These are phyloP conservation scores for Vimba vimba DNA, from an alignment of 2,113 vertebrate genomes.

Conservation along the genomic window DNA sequence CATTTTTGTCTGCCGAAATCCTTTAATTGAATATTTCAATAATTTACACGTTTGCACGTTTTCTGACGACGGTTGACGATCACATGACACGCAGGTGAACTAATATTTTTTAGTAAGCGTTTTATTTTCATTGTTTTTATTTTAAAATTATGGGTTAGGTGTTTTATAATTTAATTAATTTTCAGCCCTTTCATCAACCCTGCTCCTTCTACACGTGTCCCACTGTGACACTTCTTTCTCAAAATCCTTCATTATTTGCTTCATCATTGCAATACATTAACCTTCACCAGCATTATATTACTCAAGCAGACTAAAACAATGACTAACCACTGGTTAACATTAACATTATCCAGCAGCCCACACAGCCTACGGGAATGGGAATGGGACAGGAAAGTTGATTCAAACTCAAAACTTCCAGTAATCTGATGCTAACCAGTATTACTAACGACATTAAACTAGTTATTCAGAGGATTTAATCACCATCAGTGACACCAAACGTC, in stretches of 20 bases:
- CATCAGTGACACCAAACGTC: neutral
- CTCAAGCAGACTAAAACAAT: neutral
- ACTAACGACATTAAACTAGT: neutral
- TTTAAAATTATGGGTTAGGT: too few species aligned
- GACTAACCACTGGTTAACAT: neutral
- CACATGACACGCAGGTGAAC: too few species aligned
- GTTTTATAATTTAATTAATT: too few species aligned
- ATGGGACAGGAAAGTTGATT: neutral
- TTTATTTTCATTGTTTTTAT: too few species aligned
- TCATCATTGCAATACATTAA: neutral
- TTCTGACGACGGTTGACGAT: too few species aligned
- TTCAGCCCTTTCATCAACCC: too few species aligned
- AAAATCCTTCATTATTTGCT: neutral
- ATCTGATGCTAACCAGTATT: neutral
- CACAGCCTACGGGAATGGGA: neutral
- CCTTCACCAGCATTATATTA: neutral
- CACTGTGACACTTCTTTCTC: neutral
- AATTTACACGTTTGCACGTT: too few species aligned
- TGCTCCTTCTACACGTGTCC: neutral
- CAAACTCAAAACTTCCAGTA: neutral
- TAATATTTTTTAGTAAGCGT: too few species aligned
- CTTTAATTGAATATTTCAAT: too few species aligned
- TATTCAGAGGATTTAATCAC: neutral
- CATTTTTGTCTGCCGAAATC: too few species aligned
- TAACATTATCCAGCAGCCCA: neutral